These are phyloP conservation scores for Alces alces DNA, from an alignment of 2,113 vertebrate species.

Conservation along the genomic window DNA sequence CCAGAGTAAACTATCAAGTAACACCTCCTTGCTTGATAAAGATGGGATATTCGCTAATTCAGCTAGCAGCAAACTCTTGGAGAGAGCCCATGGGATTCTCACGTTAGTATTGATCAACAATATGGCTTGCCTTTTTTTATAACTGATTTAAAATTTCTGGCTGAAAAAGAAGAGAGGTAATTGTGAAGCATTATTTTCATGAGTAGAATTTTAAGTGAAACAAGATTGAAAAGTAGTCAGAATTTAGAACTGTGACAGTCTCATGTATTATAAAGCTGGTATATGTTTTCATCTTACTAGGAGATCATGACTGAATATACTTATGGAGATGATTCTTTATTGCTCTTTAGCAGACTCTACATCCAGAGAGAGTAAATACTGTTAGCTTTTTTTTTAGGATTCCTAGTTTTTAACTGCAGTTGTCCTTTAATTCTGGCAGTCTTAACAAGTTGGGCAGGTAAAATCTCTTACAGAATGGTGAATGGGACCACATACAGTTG, in stretches of 20 bases:
- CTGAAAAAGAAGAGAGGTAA: not conserved
- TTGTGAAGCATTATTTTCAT: not conserved
- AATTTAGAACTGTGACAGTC: not conserved
- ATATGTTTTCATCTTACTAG: not conserved
- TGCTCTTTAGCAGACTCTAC: not conserved
- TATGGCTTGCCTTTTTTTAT: not conserved
- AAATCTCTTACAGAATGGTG: not conserved
- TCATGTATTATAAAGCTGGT: not conserved
- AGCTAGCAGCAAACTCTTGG: constrained; percentile 94
- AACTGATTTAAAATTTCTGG: not conserved
- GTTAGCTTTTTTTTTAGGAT: not conserved
- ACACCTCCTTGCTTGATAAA: constrained; percentile 85
- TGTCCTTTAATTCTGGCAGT: not conserved
- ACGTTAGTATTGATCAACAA: constrained; percentile 87
- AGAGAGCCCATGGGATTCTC: constrained; percentile 96
- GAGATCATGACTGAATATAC: not conserved
- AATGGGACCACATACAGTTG: not conserved
- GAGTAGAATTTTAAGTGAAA: constrained; percentile 27
- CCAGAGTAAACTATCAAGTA: constrained; percentile 80
- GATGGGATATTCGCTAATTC: constrained; percentile 93
- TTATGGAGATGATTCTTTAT: not conserved
- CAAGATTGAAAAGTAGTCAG: not conserved
- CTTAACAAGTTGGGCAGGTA: not conserved
- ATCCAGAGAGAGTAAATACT: not conserved
- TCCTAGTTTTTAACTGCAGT: not conserved